phyloP scores from a whole-genome alignment of 2,113 vertebrate species.

The Equus quagga region DNA sequence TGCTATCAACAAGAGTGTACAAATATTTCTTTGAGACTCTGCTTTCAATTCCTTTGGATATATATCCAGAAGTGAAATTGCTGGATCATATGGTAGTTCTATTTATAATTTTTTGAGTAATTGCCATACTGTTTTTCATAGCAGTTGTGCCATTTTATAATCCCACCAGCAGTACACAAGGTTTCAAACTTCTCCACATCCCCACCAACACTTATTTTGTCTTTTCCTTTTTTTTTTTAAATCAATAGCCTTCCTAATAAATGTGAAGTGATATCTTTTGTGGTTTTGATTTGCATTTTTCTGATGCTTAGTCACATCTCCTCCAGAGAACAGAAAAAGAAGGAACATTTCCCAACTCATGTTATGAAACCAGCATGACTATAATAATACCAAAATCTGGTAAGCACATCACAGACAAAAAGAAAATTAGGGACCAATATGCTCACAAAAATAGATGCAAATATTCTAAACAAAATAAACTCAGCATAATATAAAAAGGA shows the following conservation, averaged over 20 bases:
- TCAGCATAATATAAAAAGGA: background rate
- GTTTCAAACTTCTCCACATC: background rate
- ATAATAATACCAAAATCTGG: background rate
- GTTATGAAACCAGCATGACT: background rate
- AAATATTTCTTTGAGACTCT: background rate
- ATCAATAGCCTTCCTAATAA: background rate
- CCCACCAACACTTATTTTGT: background rate
- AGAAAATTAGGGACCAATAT: background rate
- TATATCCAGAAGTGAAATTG: background rate
- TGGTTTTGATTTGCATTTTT: background rate
- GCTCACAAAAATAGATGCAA: background rate
- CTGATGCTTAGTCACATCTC: background rate
- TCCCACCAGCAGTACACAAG: background rate
- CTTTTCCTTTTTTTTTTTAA: background rate
- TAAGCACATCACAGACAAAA: background rate
- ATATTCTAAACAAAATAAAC: conserved; percentile 9
- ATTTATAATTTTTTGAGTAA: background rate
- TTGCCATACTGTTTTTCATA: background rate
- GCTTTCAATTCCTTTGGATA: background rate
- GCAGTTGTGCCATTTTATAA: background rate
- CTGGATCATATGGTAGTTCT: background rate
- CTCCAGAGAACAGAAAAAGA: background rate
- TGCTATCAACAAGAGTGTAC: background rate
- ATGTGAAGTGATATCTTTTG: background rate
- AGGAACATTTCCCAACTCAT: background rate